Conservation (phyloP, 2,888 invertebrate species). For the Eucriotettix oculatus region DNA sequence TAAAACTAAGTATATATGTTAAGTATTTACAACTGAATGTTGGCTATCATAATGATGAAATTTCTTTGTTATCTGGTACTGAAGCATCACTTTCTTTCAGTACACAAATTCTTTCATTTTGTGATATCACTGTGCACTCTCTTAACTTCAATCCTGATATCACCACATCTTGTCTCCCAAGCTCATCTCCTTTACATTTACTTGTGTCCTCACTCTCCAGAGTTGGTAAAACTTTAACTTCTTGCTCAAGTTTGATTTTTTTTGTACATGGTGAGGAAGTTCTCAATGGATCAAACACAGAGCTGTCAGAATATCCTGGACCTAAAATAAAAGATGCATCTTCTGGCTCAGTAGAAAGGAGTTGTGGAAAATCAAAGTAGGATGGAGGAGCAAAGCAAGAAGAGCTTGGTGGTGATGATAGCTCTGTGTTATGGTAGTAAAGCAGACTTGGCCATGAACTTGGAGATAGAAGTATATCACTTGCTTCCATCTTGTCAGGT, state of each 20-base stretch:
- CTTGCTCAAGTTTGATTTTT: neutral
- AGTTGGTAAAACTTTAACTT: neutral
- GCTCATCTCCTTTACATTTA: neutral
- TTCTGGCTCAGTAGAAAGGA: neutral
- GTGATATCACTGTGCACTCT: conserved; percentile 3
- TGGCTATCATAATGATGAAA: too few species aligned
- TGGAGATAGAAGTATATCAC: neutral
- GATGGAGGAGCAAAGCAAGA: neutral
- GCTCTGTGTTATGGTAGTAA: neutral
- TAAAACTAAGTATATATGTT: too few species aligned
- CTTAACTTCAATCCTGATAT: neutral
- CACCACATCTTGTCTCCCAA: neutral
- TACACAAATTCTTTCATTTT: conserved; percentile 4
- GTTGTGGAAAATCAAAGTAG: neutral
- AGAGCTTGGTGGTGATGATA: neutral
- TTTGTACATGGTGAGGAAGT: neutral
- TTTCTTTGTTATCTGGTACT: too few species aligned
- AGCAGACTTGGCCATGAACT: neutral
- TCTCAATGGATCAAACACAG: neutral
- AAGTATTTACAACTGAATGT: too few species aligned
- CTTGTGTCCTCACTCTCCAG: neutral
- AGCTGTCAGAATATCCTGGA: neutral
- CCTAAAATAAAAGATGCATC: neutral
- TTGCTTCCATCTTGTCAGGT: neutral
- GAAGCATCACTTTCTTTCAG: neutral